Conservation (phyloP, 2,888 invertebrate species). For the Philereme vetulata region DNA sequence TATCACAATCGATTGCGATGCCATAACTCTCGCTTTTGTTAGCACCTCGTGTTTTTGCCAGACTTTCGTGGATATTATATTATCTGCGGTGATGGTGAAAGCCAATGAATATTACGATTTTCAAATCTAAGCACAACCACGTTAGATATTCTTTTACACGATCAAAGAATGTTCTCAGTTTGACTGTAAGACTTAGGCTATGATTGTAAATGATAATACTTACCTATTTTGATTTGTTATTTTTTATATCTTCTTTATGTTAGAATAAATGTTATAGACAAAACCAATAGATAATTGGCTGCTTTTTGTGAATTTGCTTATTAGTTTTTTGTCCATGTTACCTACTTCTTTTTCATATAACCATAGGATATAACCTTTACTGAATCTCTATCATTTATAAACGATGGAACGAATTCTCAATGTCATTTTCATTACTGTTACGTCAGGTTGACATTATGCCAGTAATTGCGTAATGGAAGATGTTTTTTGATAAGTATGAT, state of each 20-base stretch:
- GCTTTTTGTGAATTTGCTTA: too few relatives aligned
- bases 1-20: conserved; percentile 20
- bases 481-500: conserved; percentile 17
- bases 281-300: too few relatives aligned
- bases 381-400: conserved; percentile 32
- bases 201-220: too few relatives aligned
- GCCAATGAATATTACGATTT: conserved; percentile 42
- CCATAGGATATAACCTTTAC: conserved; percentile 33
- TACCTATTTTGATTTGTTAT: too few relatives aligned
- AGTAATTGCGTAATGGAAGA: conserved; percentile 42
- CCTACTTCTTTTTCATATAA: too few relatives aligned
- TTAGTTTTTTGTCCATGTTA: too few relatives aligned
- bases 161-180: not conserved
- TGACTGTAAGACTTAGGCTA: too few relatives aligned
- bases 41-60: conserved; percentile 47
- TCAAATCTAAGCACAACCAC: conserved; percentile 40
- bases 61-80: conserved; percentile 47
- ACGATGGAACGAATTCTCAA: conserved; percentile 60
- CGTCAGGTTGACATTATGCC: conserved; percentile 43
- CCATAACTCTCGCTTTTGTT: conserved; percentile 42
- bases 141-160: conserved; percentile 16
- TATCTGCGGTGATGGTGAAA: conserved; percentile 58
- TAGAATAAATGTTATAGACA: too few relatives aligned
- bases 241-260: too few relatives aligned
- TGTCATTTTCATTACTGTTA: conserved; percentile 53